These are phyloP conservation scores for Aspiorhynchus laticeps DNA, from an alignment of 2,113 vertebrate genomes.

Conservation along the genomic window DNA sequence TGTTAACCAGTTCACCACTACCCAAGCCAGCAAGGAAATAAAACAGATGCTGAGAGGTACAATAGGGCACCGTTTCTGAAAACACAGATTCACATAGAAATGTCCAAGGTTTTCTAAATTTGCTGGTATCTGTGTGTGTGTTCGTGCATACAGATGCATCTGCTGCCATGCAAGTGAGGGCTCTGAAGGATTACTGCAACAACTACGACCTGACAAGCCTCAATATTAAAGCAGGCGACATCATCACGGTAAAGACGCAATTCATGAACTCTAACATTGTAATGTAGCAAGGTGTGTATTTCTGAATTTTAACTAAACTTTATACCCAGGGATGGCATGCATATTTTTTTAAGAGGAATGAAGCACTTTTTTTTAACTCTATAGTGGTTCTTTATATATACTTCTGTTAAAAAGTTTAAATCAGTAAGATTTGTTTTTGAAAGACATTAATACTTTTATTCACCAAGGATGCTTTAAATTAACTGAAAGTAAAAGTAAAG, in stretches of 20 bases:
- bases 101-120: slow-evolving; percentile 7
- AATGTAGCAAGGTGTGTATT: neutral
- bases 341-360: neutral
- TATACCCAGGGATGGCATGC: neutral
- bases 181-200: slow-evolving; percentile 97
- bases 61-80: neutral
- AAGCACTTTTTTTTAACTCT: too few relatives aligned
- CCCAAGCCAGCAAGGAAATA: slow-evolving; percentile 96
- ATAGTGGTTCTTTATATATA: neutral
- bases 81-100: neutral
- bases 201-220: slow-evolving; percentile 98
- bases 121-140: slow-evolving; percentile 24
- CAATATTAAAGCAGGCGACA: slow-evolving; percentile 93
- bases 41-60: slow-evolving; percentile 95
- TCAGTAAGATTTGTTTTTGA: neutral
- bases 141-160: slow-evolving; percentile 84
- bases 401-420: neutral
- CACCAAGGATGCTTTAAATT: neutral
- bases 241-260: slow-evolving; percentile 87
- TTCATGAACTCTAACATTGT: neutral
- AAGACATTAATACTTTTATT: neutral
- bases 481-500: neutral
- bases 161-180: slow-evolving; percentile 93
- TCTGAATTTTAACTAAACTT: neutral
- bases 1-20: slow-evolving; percentile 97